Evolutionary conservation across 2,113 vertebrate species (phyloP).

Genomic region (Nycticebus coucang): DNA sequence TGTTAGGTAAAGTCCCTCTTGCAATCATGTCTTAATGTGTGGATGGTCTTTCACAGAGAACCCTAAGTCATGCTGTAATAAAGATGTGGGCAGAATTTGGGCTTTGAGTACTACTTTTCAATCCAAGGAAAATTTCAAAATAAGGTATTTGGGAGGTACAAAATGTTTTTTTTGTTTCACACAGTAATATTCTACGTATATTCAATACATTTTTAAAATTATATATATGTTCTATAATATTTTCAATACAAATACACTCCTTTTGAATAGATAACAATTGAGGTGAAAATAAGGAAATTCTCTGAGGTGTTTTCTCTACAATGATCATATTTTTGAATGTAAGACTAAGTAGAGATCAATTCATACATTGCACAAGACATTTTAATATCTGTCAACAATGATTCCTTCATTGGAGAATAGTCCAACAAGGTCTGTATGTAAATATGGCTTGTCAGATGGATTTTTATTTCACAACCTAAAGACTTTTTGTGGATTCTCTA

Average conservation of each 20-base stretch:
- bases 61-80: background rate
- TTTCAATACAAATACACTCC: background rate
- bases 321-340: background rate
- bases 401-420: background rate
- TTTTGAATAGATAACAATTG: conserved; percentile 3
- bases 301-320: background rate
- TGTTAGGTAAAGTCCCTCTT: no score
- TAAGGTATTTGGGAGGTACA: background rate
- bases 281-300: conserved; percentile 13
- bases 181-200: background rate
- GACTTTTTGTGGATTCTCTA: conserved; percentile 2
- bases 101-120: background rate
- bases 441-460: conserved; percentile 9
- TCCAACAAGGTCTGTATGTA: conserved; percentile 25
- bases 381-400: conserved; percentile 40
- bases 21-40: no score
- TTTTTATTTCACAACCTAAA: conserved; percentile 15
- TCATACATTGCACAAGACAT: background rate
- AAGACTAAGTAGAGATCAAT: conserved; percentile 37
- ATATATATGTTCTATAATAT: background rate
- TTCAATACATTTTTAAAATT: background rate
- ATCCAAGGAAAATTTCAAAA: background rate
- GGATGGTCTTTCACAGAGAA: background rate
- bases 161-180: background rate
- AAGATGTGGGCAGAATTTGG: background rate